These are phyloP conservation scores for Crossaster papposus DNA, from an alignment of 53 echinoderm and acorn worm genomes.

Conservation along the genomic window DNA sequence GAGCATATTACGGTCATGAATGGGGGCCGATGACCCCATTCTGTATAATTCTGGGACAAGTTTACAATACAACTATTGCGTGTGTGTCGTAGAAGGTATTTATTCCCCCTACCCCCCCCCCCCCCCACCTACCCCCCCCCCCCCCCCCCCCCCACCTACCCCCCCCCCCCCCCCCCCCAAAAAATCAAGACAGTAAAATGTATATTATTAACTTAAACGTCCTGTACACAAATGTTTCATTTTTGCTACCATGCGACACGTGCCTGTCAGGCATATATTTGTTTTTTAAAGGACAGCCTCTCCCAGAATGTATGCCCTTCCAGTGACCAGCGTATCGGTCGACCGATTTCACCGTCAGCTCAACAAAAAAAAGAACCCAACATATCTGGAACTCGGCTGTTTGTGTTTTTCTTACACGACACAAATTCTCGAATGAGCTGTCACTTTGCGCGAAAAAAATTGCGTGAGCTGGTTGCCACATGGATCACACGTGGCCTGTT, in stretches of 20 bases:
- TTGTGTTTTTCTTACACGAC: constrained; percentile 24
- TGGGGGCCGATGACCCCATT: no score
- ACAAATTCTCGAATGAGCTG: constrained; percentile 26
- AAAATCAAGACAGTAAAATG: no score
- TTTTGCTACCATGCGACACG: not conserved
- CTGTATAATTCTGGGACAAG: no score
- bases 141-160: no score
- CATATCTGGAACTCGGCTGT: constrained; percentile 12
- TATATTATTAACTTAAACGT: no score
- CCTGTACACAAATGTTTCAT: not conserved
- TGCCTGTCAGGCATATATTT: constrained; percentile 6
- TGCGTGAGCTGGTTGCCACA: constrained; percentile 16
- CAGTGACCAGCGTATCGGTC: constrained; percentile 51
- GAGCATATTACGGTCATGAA: no score
- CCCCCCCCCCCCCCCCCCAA: no score
- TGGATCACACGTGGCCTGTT: constrained; percentile 25
- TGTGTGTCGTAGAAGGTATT: no score
- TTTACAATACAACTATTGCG: no score
- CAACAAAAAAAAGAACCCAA: not conserved
- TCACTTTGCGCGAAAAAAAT: constrained; percentile 33
- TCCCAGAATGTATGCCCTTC: not conserved
- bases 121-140: no score
- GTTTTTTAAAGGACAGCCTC: constrained; percentile 22
- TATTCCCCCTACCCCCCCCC: no score
- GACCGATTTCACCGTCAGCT: constrained; percentile 35